These are phyloP conservation scores for Drosophila kanekoi DNA, from an alignment of 2,888 invertebrate genomes.

Conservation along the genomic window DNA sequence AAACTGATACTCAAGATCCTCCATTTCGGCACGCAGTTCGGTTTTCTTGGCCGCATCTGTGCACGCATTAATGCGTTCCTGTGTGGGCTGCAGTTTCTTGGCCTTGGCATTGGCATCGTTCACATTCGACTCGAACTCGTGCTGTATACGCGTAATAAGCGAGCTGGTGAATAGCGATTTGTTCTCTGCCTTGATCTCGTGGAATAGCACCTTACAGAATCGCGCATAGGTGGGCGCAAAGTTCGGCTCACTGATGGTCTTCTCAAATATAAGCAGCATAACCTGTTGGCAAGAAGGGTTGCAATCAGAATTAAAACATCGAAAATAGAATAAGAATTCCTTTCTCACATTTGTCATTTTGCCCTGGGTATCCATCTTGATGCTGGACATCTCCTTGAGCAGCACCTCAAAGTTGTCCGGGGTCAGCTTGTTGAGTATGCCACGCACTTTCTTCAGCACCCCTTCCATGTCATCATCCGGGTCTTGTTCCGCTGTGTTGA, in stretches of 20 bases:
- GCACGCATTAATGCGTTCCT: conserved; percentile 70
- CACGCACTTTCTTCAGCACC: conserved; percentile 82
- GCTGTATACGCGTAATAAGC: conserved; percentile 79
- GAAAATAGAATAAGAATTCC: not conserved
- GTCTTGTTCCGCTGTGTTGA: conserved; percentile 41
- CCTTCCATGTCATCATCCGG: conserved; percentile 72
- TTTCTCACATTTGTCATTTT: conserved; percentile 81
- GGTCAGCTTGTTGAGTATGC: conserved; percentile 83
- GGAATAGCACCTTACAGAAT: conserved; percentile 83
- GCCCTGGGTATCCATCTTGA: conserved; percentile 76
- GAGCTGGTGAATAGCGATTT: conserved; percentile 73
- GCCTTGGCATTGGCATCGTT: conserved; percentile 83
- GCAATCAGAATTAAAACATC: not conserved
- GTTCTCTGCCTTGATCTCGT: conserved; percentile 80
- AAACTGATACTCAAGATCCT: conserved; percentile 83
- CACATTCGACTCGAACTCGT: conserved; percentile 83
- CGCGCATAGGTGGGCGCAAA: conserved; percentile 84
- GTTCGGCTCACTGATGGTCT: conserved; percentile 83
- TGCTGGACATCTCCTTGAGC: conserved; percentile 80
- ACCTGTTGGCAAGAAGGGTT: conserved; percentile 56
- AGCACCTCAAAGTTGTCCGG: conserved; percentile 83
- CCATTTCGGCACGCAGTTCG: conserved; percentile 82
- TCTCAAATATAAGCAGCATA: conserved; percentile 84
- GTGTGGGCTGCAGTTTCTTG: conserved; percentile 78
- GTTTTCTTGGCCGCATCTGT: conserved; percentile 72